phyloP scores from a whole-genome alignment of 2,797 vertebrate species.

The Zalophus californianus region DNA sequence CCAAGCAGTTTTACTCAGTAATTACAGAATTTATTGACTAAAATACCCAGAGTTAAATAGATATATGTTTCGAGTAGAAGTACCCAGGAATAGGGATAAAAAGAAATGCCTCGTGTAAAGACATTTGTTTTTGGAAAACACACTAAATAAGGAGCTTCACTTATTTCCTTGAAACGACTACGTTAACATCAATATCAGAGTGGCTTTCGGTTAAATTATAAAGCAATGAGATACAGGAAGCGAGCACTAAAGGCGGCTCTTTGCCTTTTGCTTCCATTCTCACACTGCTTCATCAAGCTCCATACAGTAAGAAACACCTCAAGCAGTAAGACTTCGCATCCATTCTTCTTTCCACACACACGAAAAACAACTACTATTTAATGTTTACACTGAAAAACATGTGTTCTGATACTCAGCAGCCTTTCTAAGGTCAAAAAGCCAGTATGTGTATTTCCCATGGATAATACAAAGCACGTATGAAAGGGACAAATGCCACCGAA shows the following conservation, averaged over 20 bases:
- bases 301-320: slow-evolving; percentile 30
- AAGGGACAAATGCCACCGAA: slow-evolving; percentile 62
- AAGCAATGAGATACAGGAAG: slow-evolving; percentile 16
- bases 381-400: slow-evolving; percentile 50
- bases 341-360: slow-evolving; percentile 45
- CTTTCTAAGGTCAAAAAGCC: slow-evolving; percentile 42
- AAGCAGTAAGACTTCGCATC: slow-evolving; percentile 61
- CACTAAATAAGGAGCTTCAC: slow-evolving; percentile 49
- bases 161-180: slow-evolving; percentile 66
- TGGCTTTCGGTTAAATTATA: slow-evolving; percentile 49
- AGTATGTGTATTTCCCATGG: slow-evolving; percentile 73
- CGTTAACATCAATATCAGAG: slow-evolving; percentile 18
- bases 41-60: slow-evolving; percentile 50
- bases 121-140: slow-evolving; percentile 57
- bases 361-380: neutral
- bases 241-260: neutral
- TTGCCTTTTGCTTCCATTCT: neutral
- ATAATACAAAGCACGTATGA: slow-evolving; percentile 67
- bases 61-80: slow-evolving; percentile 23
- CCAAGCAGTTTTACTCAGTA: slow-evolving; percentile 52
- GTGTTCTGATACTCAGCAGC: slow-evolving; percentile 10
- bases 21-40: slow-evolving; percentile 29
- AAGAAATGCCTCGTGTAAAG: slow-evolving; percentile 53
- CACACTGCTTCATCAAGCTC: slow-evolving; percentile 55
- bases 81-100: slow-evolving; percentile 35